Evolutionary conservation across 2,113 vertebrate genomes (phyloP).

Genomic region (Gallinago jamesoni): DNA sequence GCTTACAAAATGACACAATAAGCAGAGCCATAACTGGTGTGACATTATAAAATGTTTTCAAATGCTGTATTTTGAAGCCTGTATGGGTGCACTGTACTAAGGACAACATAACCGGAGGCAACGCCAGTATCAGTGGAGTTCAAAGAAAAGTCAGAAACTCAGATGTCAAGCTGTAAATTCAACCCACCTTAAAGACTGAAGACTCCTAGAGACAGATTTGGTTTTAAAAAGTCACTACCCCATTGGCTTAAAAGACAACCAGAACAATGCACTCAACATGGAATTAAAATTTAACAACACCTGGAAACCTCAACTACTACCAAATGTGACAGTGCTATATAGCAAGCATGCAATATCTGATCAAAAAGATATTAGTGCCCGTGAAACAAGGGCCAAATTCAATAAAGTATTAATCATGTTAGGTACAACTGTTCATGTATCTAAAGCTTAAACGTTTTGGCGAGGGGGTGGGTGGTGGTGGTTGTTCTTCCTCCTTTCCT

Average conservation of each 20-base stretch:
- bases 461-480: too few species aligned
- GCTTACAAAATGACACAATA: not conserved
- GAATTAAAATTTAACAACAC: not conserved
- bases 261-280: not conserved
- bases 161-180: not conserved
- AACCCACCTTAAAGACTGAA: not conserved
- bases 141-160: not conserved
- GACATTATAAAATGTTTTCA: not conserved
- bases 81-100: rapidly evolving
- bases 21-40: not conserved
- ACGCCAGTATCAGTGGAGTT: not conserved
- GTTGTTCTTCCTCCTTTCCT: too few species aligned
- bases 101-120: rapidly evolving
- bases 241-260: not conserved
- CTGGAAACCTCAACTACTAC: too few species aligned
- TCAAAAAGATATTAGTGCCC: not conserved
- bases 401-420: not conserved
- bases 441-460: rapidly evolving
- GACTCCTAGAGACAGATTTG: not conserved
- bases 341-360: not conserved
- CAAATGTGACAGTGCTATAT: rapidly evolving
- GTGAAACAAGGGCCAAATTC: not conserved
- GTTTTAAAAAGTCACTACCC: not conserved
- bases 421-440: rapidly evolving
- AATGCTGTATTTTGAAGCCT: not conserved